These are phyloP conservation scores for Euthynnus affinis DNA, from an alignment of 2,797 vertebrate genomes.

Conservation along the genomic window DNA sequence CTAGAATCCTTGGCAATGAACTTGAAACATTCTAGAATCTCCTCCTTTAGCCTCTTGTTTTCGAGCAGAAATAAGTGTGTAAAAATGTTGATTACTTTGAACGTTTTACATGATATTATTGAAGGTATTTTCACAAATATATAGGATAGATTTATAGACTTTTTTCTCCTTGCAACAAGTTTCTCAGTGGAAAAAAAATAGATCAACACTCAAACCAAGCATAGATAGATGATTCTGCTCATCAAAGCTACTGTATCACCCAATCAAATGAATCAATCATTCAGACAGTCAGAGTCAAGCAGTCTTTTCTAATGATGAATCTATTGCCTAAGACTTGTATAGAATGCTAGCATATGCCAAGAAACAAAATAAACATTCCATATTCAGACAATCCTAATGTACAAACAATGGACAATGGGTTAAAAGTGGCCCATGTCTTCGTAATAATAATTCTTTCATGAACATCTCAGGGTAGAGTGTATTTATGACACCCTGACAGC, in stretches of 20 bases:
- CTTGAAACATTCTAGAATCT: constrained; percentile 11
- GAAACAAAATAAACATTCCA: constrained; percentile 70
- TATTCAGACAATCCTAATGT: constrained; percentile 66
- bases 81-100: constrained; percentile 30
- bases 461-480: not conserved
- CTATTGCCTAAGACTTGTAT: constrained; percentile 44
- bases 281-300: constrained; percentile 56
- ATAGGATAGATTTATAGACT: constrained; percentile 70
- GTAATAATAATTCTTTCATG: not conserved
- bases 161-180: constrained; percentile 57
- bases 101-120: constrained; percentile 47
- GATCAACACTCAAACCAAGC: constrained; percentile 55
- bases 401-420: constrained; percentile 53
- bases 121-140: constrained; percentile 83
- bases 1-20: constrained; percentile 15
- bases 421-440: constrained; percentile 52
- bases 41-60: not conserved
- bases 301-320: constrained; percentile 31
- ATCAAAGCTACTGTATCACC: constrained; percentile 20
- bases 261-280: constrained; percentile 37
- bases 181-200: constrained; percentile 58
- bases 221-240: constrained; percentile 23
- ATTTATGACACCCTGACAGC: not conserved
- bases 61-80: constrained; percentile 21
- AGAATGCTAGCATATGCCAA: constrained; percentile 52